Conservation (phyloP, 2,113 vertebrate species). For the Seriola quinqueradiata region DNA sequence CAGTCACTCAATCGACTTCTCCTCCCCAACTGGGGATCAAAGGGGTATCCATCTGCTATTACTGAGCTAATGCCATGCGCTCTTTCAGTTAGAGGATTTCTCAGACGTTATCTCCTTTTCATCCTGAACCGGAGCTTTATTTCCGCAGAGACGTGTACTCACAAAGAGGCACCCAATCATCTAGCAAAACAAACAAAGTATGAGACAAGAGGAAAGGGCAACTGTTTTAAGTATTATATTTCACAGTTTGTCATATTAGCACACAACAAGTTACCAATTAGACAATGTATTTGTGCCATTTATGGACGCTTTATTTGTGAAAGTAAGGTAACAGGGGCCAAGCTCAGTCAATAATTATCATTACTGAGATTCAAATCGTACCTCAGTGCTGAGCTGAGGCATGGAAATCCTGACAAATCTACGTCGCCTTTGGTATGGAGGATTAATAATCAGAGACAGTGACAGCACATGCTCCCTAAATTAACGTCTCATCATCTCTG, state of each 20-base stretch:
- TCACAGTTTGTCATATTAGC: background rate
- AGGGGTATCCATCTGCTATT: conserved; percentile 72
- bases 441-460: conserved; percentile 50
- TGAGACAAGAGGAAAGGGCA: conserved; percentile 12
- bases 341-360: conserved; percentile 12
- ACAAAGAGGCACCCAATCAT: conserved; percentile 60
- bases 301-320: conserved; percentile 1
- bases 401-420: conserved; percentile 51
- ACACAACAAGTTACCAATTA: conserved; percentile 26
- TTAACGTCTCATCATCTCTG: conserved; percentile 21
- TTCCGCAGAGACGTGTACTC: conserved; percentile 63
- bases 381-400: conserved; percentile 13
- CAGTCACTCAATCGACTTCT: conserved; percentile 72
- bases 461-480: conserved; percentile 33
- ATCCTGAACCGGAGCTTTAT: conserved; percentile 66
- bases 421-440: conserved; percentile 1
- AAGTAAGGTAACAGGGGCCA: conserved; percentile 3
- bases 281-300: background rate
- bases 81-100: conserved; percentile 70
- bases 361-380: conserved; percentile 38
- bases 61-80: conserved; percentile 68
- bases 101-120: conserved; percentile 72
- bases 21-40: conserved; percentile 70
- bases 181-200: conserved; percentile 45
- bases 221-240: conserved; percentile 22